phyloP scores from a whole-genome alignment of 2,113 vertebrate species.

The Sciurus niger region DNA sequence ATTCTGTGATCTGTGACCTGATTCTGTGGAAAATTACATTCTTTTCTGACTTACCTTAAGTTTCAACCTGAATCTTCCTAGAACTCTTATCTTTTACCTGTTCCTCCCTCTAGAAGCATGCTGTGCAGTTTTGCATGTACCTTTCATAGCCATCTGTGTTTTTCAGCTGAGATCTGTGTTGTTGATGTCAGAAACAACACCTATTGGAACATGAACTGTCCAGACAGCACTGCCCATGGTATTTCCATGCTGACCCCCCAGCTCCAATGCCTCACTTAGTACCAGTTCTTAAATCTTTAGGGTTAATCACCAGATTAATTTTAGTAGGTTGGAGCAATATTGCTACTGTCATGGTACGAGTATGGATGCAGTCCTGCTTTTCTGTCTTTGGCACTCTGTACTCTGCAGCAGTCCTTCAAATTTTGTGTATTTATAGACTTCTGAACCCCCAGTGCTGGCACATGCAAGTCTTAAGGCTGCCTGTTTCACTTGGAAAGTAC shows the following conservation, averaged over 20 bases:
- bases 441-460: constrained; percentile 92
- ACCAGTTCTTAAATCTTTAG: constrained; percentile 96
- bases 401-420: constrained; percentile 97
- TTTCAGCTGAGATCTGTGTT: constrained; percentile 96
- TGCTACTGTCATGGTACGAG: constrained; percentile 98
- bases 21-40: constrained; percentile 96
- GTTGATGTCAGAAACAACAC: constrained; percentile 94
- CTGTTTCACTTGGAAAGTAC: constrained; percentile 94
- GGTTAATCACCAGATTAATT: constrained; percentile 94
- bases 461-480: constrained; percentile 94
- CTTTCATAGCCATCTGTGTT: constrained; percentile 96
- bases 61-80: constrained; percentile 96
- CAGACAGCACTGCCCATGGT: constrained; percentile 98
- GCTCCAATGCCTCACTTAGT: constrained; percentile 97
- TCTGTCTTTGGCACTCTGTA: constrained; percentile 98
- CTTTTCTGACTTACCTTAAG: constrained; percentile 98
- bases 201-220: constrained; percentile 97
- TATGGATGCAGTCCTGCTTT: constrained; percentile 96
- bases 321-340: constrained; percentile 95
- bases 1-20: constrained; percentile 97
- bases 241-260: constrained; percentile 98
- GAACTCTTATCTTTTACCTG: constrained; percentile 92
- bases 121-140: constrained; percentile 94
- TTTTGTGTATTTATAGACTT: constrained; percentile 94
- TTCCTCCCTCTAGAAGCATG: constrained; percentile 93